Conservation (phyloP, 2,888 invertebrate genomes). For the Dendrolimus houi region DNA sequence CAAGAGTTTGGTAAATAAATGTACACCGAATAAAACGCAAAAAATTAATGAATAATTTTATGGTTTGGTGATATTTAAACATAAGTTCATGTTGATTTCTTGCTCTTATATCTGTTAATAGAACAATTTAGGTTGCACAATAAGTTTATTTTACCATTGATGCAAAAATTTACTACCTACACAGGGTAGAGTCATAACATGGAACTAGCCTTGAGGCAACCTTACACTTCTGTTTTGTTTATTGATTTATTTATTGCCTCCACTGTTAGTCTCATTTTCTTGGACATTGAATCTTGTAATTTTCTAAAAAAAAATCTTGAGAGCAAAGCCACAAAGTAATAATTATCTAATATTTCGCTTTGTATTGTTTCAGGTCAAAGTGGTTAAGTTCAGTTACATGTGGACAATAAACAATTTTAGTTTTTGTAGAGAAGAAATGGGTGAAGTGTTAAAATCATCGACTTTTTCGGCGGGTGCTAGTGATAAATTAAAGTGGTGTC, state of each 20-base stretch:
- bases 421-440: constrained; percentile 99
- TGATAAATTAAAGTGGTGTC: constrained; percentile 99
- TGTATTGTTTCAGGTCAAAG: constrained; percentile 92
- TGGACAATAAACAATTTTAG: constrained; percentile 99
- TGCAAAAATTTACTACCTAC: background rate
- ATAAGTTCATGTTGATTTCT: no score
- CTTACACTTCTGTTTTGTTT: constrained; percentile 16
- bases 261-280: constrained; percentile 11
- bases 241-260: constrained; percentile 17
- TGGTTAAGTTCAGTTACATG: constrained; percentile 99
- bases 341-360: constrained; percentile 12
- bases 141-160: background rate
- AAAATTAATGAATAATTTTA: no score
- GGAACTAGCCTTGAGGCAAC: constrained; percentile 15
- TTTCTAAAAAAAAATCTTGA: no score
- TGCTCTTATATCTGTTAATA: background rate
- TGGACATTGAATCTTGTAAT: no score
- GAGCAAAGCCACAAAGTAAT: no score
- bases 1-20: no score
- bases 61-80: no score
- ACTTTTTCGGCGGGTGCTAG: constrained; percentile 99
- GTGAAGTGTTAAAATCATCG: constrained; percentile 99
- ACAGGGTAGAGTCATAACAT: background rate
- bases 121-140: background rate
- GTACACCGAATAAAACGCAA: no score